These are phyloP conservation scores for Tribolium castaneum DNA, from an alignment of 1,140 invertebrate species.

Conservation along the genomic window DNA sequence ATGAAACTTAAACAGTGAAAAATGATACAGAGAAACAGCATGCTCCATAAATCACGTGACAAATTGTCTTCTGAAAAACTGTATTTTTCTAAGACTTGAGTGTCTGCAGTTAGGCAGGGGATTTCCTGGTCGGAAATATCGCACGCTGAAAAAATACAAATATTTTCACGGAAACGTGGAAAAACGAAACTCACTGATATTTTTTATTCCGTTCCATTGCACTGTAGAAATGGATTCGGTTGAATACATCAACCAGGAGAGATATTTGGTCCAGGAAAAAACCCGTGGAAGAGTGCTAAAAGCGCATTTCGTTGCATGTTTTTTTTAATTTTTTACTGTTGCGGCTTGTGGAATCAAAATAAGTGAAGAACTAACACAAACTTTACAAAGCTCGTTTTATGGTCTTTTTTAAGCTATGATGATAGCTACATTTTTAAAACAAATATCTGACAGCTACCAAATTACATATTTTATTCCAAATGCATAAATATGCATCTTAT, in stretches of 20 bases:
- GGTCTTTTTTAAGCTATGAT: too few species aligned
- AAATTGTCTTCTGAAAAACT: conserved; percentile 77
- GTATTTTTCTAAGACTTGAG: conserved; percentile 77
- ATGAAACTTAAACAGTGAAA: conserved; percentile 72
- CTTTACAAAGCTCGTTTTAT: too few species aligned
- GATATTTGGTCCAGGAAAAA: conserved; percentile 85
- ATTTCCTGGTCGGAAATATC: conserved; percentile 67
- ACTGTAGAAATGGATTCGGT: conserved; percentile 88
- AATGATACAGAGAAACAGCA: conserved; percentile 69
- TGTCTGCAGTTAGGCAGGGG: conserved; percentile 78
- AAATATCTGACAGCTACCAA: too few species aligned
- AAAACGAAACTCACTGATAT: conserved; percentile 76
- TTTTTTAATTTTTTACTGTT: too few species aligned
- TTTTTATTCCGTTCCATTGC: conserved; percentile 80
- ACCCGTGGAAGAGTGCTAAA: conserved; percentile 81
- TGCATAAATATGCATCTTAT: too few species aligned
- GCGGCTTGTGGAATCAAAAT: too few species aligned
- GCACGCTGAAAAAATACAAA: conserved; percentile 70
- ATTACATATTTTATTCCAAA: too few species aligned
- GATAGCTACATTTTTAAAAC: too few species aligned
- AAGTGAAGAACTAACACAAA: too few species aligned
- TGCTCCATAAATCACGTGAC: conserved; percentile 72
- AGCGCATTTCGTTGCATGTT: conserved; percentile 72
- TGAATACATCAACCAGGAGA: conserved; percentile 94
- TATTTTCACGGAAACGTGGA: conserved; percentile 7